Base-by-base conservation (phyloP, 2,797 vertebrate species). In the Pipistrellus nathusii region DNA sequence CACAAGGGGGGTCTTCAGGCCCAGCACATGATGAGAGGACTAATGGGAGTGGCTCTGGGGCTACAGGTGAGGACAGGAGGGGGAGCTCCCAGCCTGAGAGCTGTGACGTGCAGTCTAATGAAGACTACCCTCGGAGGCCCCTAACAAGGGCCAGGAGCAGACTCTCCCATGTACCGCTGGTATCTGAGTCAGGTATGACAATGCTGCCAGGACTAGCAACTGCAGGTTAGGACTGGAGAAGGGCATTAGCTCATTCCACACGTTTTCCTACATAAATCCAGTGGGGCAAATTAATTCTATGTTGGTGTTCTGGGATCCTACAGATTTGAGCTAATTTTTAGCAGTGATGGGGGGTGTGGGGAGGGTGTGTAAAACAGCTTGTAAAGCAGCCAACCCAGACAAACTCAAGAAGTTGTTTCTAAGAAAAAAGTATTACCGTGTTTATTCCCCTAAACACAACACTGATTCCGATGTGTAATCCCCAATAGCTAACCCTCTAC, bases 71-170 rank as follows among this genome's bases (percentile, higher is more conserved):
- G 96, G 97, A 97, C 94, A 97, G 97, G 96, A 97, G 97, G 96
- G 4, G 18, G 18, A 94, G 96, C 96, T 96, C 97, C 93, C 98
- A 96, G 96, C 97, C 88, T 92, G 95, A 93, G 89, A 97, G 95
- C 94, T 97, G 95, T 97, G 97, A 97, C 96, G 73, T 97, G 97
- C 94, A 97, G 76, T 97, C 96, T 95, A 88, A 97, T 96, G 98
- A 98, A 90, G 98, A 98, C 90, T 99, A 99, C 92, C 99, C 99
- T 30, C 98, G 99, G 92, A 98, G 99, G 96, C 99, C 99, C 25
- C 97, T 99, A 95, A 99, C 99, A 71, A 98, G 99, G 97, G 99
- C 99, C 73, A 98, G 99, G 97, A 99, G 99, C 96, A 99, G 98
- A 94, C 98, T 99, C 95, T 99, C 99, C 84, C 98, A 98, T 92